Conservation (phyloP, 2,888 invertebrate species). For the Dolichopus griseipennis region DNA sequence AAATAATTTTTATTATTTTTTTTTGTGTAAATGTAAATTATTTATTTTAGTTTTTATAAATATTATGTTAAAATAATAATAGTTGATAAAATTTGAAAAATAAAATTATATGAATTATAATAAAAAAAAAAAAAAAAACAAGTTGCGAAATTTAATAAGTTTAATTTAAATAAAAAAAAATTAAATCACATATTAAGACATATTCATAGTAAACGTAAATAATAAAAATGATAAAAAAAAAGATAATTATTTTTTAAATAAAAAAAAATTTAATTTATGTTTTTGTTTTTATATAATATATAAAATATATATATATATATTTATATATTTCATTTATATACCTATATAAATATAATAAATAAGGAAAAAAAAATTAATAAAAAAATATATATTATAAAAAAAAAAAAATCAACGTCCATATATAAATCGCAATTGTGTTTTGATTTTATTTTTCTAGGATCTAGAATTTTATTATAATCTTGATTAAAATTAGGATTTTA, state of each 20-base stretch:
- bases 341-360: too few species aligned
- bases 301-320: too few species aligned
- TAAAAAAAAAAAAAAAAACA: not conserved
- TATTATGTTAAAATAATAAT: not conserved
- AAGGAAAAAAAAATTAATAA: not conserved
- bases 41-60: conserved; percentile 3
- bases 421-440: not conserved
- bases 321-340: too few species aligned
- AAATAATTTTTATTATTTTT: not conserved
- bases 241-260: conserved; percentile 1
- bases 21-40: not conserved
- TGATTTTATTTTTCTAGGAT: too few species aligned
- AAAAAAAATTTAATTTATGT: conserved; percentile 1
- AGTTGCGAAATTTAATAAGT: not conserved
- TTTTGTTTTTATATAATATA: conserved; percentile 5
- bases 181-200: not conserved
- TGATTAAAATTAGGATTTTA: too few species aligned
- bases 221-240: not conserved
- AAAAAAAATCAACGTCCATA: conserved; percentile 3
- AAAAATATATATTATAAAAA: not conserved
- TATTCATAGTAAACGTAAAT: not conserved
- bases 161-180: not conserved
- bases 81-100: not conserved
- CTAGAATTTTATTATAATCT: too few species aligned
- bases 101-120: too few species aligned